These are phyloP conservation scores for Dastarcus helophoroides DNA, from an alignment of 2,888 invertebrate species.

Conservation along the genomic window DNA sequence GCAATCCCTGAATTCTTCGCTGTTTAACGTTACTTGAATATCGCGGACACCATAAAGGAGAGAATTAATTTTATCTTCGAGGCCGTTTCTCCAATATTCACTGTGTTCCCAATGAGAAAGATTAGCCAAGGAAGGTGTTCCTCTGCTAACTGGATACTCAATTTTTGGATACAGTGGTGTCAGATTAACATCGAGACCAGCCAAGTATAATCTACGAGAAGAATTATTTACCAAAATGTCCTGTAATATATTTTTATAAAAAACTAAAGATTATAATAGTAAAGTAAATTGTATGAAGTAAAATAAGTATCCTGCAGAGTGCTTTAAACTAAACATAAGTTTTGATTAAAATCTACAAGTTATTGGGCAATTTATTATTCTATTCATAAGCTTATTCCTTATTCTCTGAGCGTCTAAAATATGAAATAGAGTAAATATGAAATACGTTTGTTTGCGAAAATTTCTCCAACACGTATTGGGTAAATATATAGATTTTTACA, in stretches of 20 bases:
- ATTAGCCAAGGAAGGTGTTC: slow-evolving; percentile 75
- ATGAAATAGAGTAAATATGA: too few relatives aligned
- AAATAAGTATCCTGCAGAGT: too few relatives aligned
- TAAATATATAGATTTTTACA: too few relatives aligned
- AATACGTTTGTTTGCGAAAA: too few relatives aligned
- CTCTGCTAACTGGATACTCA: slow-evolving; percentile 73
- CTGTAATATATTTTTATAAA: background rate
- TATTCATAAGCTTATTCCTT: too few relatives aligned
- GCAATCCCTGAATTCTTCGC: slow-evolving; percentile 34
- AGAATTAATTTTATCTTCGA: slow-evolving; percentile 30
- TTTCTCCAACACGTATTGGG: too few relatives aligned
- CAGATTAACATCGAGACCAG: slow-evolving; percentile 67
- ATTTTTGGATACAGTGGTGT: slow-evolving; percentile 66
- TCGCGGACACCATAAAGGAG: slow-evolving; percentile 27
- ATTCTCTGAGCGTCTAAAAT: too few relatives aligned
- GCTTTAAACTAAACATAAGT: too few relatives aligned
- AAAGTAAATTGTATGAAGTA: too few relatives aligned
- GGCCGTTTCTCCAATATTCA: slow-evolving; percentile 54
- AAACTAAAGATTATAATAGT: too few relatives aligned
- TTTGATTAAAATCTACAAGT: too few relatives aligned
- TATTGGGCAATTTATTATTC: too few relatives aligned
- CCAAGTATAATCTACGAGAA: slow-evolving; percentile 56
- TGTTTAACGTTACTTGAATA: slow-evolving; percentile 39
- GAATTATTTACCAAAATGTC: slow-evolving; percentile 2
- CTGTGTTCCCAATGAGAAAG: slow-evolving; percentile 83